Percentiles rank a stretch among this genome's conserved stretches.
Conservation (phyloP, 2,797 vertebrate genomes). For the Scolopax bukidnonensis region DNA sequence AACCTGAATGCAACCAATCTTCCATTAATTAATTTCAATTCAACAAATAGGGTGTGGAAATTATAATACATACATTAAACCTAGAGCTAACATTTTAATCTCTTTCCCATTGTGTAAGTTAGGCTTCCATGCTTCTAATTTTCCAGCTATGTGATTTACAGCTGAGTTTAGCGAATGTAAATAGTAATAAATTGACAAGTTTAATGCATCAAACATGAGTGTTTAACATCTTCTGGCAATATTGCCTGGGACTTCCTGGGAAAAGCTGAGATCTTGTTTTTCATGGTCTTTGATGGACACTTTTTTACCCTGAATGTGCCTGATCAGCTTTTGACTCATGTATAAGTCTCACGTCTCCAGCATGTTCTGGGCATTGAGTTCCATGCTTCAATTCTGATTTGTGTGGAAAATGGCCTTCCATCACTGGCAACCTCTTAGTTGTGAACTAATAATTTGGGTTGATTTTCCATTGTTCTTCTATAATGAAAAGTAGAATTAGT, state of each 20-base stretch:
- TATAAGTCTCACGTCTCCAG: background rate
- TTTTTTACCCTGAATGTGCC: background rate
- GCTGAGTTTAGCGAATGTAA: background rate
- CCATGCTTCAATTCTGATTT: background rate
- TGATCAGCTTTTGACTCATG: background rate
- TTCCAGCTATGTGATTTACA: background rate
- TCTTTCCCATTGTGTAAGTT: background rate
- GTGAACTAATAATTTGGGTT: background rate
- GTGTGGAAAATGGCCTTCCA: background rate
- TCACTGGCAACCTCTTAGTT: background rate
- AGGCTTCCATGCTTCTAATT: background rate
- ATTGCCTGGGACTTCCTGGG: background rate
- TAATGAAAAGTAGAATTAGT: background rate
- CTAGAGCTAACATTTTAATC: background rate
- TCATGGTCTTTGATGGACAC: accelerated
- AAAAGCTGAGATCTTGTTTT: background rate
- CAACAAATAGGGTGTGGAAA: background rate
- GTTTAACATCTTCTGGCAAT: background rate
- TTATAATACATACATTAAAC: background rate
- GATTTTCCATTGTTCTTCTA: background rate
- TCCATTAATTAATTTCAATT: background rate
- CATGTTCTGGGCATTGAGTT: background rate
- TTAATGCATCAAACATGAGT: background rate
- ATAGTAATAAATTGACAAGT: background rate
- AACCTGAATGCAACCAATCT: background rate